Evolutionary conservation across 2,797 vertebrate genomes (phyloP), one percentile per base, ranked within the genome.

Genomic region (Nothura maculosa): DNA sequence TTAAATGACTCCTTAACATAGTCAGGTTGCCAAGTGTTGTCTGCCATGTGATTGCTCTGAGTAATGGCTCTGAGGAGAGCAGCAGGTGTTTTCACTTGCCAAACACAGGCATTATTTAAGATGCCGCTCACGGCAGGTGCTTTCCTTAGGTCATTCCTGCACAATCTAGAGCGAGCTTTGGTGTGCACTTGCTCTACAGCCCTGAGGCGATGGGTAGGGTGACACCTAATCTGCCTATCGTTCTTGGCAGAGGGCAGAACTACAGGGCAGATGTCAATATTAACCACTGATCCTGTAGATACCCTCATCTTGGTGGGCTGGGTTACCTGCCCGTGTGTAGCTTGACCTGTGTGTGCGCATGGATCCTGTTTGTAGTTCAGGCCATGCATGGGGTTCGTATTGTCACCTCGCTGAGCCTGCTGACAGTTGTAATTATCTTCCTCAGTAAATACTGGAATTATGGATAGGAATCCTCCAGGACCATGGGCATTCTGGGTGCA

Each of bases 191-290:
- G 85, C 40, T 72, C 40, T 2, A 17, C 38, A 27, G n/a, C 48
- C 1, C 34, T 1, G 45, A 52, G 80, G 13, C 1, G 1, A 20
- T 0, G 7, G 52, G 3, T 40, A 58, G 62, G 67, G 62, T 72
- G 83, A 9, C 0, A 3, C 52, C 79, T 68, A 43, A 28, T 25
- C 0, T 0, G 76, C 32, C 43, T 79, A 4, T 91, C 75, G 32
- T 40, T 81, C 82, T 6, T 82, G 82, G 61, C 57, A 16, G 40
- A 40, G 40, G 40, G 40, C 85, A 21, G 14, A 57, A 38, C n/a
- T 54, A 87, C 72, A 30, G 43, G 3, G 27, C 54, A n/a, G 30
- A 12, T 81, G 85, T 67, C 52, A 21, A 36, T 74, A 67, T 60
- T 32, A 13, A 61, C 36, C 4, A 16, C 28, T 43, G 2, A 4